These are phyloP conservation scores for Galago senegalensis DNA, from an alignment of 2,797 vertebrate species.

Conservation along the genomic window DNA sequence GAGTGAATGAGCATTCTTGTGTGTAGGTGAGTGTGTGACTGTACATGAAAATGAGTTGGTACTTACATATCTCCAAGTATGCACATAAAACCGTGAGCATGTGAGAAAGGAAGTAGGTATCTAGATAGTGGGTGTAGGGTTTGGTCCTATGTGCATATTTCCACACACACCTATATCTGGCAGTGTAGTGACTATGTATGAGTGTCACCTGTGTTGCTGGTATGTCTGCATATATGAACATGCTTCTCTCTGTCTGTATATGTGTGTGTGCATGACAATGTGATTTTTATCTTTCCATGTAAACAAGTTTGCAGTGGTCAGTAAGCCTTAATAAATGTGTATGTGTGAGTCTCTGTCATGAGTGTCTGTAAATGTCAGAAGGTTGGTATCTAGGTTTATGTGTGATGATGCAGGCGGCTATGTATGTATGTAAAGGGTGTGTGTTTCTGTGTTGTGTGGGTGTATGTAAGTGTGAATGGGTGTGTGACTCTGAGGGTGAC, in stretches of 20 bases:
- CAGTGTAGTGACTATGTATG: not conserved
- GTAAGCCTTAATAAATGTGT: not conserved
- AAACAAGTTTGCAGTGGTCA: conserved; percentile 42
- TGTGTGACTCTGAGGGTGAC: conserved; percentile 21
- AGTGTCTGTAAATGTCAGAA: conserved; percentile 49
- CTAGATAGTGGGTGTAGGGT: not conserved
- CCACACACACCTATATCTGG: not conserved
- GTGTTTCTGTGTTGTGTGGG: conserved; percentile 33
- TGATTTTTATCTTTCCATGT: conserved; percentile 44
- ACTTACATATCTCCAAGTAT: conserved; percentile 50
- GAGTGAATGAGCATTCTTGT: conserved; percentile 38
- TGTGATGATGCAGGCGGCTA: not conserved
- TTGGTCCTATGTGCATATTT: conserved; percentile 45
- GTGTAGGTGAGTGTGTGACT: conserved; percentile 54
- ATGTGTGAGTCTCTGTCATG: conserved; percentile 14
- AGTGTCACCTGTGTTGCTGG: not conserved
- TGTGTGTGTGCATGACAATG: not conserved
- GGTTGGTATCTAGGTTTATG: conserved; percentile 42
- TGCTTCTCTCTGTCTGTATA: not conserved
- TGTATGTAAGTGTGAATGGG: conserved; percentile 34
- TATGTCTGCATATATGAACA: not conserved
- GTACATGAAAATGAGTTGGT: conserved; percentile 44
- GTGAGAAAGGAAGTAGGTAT: conserved; percentile 41
- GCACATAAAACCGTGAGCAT: conserved; percentile 27
- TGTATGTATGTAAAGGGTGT: conserved; percentile 22